phyloP scores from a whole-genome alignment of 2,888 invertebrate genomes.

The Cheilosia variabilis region DNA sequence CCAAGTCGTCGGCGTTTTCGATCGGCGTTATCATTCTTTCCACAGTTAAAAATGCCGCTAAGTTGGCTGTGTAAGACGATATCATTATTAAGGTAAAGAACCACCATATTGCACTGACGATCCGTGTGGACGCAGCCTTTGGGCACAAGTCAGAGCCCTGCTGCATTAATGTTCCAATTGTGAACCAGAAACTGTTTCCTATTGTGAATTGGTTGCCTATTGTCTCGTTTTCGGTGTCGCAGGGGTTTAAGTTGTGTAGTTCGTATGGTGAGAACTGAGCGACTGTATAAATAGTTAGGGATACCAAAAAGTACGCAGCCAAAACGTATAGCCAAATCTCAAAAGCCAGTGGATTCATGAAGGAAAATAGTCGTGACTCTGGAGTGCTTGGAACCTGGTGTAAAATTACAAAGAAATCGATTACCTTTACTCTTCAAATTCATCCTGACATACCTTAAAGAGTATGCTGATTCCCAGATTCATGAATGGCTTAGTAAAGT shows the following conservation, averaged over 20 bases:
- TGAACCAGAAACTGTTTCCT: slow-evolving; percentile 94
- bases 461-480: slow-evolving; percentile 95
- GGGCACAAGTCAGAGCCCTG: slow-evolving; percentile 92
- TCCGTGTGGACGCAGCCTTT: slow-evolving; percentile 87
- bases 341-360: slow-evolving; percentile 93
- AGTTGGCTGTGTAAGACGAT: slow-evolving; percentile 95
- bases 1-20: slow-evolving; percentile 93
- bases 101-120: slow-evolving; percentile 96
- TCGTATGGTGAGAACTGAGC: slow-evolving; percentile 93
- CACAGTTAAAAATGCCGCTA: slow-evolving; percentile 95
- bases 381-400: slow-evolving; percentile 88
- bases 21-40: slow-evolving; percentile 95
- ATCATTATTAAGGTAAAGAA: slow-evolving; percentile 96
- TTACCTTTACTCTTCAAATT: background rate
- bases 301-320: slow-evolving; percentile 91
- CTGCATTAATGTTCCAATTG: slow-evolving; percentile 94
- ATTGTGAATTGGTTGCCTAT: slow-evolving; percentile 92
- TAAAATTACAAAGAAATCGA: background rate
- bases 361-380: slow-evolving; percentile 90
- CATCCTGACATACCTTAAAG: slow-evolving; percentile 86
- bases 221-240: slow-evolving; percentile 86
- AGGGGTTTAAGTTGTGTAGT: slow-evolving; percentile 90
- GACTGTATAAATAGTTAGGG: slow-evolving; percentile 90
- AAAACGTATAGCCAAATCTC: slow-evolving; percentile 94
- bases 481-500: slow-evolving; percentile 97